Base-by-base conservation (phyloP, 1,140 invertebrate genomes). In the Drosophila baimaii region DNA sequence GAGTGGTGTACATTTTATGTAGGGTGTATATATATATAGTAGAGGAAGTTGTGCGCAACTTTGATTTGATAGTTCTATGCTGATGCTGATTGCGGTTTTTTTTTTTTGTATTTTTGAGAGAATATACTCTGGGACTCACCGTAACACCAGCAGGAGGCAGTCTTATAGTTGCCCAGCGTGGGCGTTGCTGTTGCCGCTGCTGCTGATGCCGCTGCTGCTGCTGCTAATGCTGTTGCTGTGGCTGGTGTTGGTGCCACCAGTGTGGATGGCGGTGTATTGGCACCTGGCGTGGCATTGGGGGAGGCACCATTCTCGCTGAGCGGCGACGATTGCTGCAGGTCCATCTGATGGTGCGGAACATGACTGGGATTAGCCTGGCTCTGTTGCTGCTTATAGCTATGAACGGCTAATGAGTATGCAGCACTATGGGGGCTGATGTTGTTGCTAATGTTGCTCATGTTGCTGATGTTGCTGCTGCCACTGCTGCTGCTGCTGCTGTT, bases 71-170 rank as follows among this genome's bases (percentile, higher is more conserved):
- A 51, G 58, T 70, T 77, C 54, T 63, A 78, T 79, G 77, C 73
- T 80, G 81, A 84, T 81, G 83, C 77, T 89, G 84, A 84, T 78
- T 89, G 69, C 74, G 66, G 76, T 77, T 81, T 68, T 74, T 55
- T 75, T 57, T 84, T 25, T 10, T 71, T 73, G 79, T 68, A 64
- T 44, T 80, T 58, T 79, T n/a, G n/a, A n/a, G 51, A 52, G 51
- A 19, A 52, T 52, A 35, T 77, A 70, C 70, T 86, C 86, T 19
- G 51, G 72, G 82, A 91, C 90, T 91, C 90, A 91, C 90, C 90
- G 86, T 89, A 91, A 88, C 90, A 91, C 90, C 90, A 91, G 86
- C 90, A 91, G 81, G 90, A 90, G 75, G 89, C 82, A 73, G 73
- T 83, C 76, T 88, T 86, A 88, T 68, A 91, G 68, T 77, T 63